These are phyloP conservation scores for Erebia epiphron DNA, from an alignment of 2,888 invertebrate genomes.

Conservation along the genomic window DNA sequence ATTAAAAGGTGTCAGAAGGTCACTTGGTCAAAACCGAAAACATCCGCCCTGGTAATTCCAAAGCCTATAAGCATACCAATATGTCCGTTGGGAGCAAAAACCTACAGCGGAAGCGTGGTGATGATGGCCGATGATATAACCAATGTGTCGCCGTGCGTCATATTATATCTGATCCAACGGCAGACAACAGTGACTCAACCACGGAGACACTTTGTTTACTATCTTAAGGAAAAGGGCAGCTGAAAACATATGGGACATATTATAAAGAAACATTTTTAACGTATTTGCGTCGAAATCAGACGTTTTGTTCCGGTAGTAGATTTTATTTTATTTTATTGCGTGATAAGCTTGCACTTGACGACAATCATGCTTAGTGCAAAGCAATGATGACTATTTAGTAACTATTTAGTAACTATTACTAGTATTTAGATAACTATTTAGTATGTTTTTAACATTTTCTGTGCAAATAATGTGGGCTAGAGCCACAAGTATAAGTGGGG, in stretches of 20 bases:
- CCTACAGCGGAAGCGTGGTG: constrained; percentile 18
- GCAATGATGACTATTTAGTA: too few relatives aligned
- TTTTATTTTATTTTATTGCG: too few relatives aligned
- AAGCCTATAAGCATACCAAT: background rate
- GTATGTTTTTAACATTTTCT: too few relatives aligned
- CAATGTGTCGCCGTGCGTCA: constrained; percentile 25
- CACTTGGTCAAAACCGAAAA: constrained; percentile 15
- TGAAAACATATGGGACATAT: background rate
- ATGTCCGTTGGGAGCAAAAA: background rate
- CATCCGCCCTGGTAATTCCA: constrained; percentile 46
- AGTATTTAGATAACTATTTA: too few relatives aligned
- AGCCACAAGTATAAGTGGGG: too few relatives aligned
- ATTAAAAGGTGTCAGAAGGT: background rate
- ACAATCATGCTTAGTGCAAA: too few relatives aligned
- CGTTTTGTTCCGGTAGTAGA: too few relatives aligned
- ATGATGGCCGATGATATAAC: constrained; percentile 30
- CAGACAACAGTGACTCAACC: constrained; percentile 28
- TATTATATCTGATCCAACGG: constrained; percentile 18
- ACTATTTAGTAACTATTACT: too few relatives aligned
- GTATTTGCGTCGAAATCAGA: too few relatives aligned
- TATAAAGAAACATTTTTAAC: too few relatives aligned
- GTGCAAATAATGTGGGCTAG: too few relatives aligned
- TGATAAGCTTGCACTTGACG: too few relatives aligned
- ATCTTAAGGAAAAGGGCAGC: background rate
- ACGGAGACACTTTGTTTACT: constrained; percentile 1